phyloP scores from a whole-genome alignment of 2,888 invertebrate species.

The Drosophila siamana region DNA sequence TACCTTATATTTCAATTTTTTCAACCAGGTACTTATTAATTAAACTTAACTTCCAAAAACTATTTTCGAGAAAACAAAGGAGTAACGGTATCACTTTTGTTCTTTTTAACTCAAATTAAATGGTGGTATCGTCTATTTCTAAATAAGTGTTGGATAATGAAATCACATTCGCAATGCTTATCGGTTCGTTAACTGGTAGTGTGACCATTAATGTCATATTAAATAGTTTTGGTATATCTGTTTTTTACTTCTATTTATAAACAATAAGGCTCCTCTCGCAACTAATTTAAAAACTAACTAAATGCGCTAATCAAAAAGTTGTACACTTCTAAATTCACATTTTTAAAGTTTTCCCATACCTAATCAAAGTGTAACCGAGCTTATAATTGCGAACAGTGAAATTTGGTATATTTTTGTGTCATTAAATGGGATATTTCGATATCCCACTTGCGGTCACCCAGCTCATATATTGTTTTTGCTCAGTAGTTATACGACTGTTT shows the following conservation, averaged over 20 bases:
- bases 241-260: neutral
- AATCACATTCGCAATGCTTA: neutral
- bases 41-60: neutral
- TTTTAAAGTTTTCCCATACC: too few species aligned
- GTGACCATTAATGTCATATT: too few species aligned
- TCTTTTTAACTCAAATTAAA: too few species aligned
- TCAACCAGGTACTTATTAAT: neutral
- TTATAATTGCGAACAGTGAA: neutral
- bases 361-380: neutral
- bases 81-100: neutral
- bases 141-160: neutral
- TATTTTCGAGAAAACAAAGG: neutral
- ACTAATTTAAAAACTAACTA: too few species aligned
- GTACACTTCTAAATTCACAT: too few species aligned
- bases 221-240: neutral
- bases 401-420: neutral
- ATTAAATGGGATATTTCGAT: neutral
- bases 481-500: constrained; percentile 57
- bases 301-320: too few species aligned
- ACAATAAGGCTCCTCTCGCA: too few species aligned
- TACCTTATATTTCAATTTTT: neutral
- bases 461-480: constrained; percentile 68
- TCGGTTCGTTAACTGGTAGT: too few species aligned
- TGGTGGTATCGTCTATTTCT: neutral
- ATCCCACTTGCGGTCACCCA: constrained; percentile 7